These are phyloP conservation scores for Meloidogyne floridensis DNA, from an alignment of 1,140 invertebrate genomes.

Conservation along the genomic window DNA sequence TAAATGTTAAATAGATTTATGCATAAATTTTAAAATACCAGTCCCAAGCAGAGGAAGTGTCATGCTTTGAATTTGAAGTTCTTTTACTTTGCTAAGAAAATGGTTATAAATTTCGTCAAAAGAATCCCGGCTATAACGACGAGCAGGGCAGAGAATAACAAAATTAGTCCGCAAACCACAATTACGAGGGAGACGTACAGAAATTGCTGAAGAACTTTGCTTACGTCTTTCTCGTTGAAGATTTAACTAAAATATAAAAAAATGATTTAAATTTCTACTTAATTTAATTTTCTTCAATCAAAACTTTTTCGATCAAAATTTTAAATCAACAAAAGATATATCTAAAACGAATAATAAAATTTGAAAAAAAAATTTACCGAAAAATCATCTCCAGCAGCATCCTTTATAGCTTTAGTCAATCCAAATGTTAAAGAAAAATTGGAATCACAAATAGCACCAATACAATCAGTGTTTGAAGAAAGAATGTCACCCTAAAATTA, in stretches of 20 bases:
- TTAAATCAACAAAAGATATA: background rate
- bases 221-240: conserved; percentile 3
- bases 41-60: conserved; percentile 32
- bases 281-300: background rate
- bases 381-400: conserved; percentile 26
- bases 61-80: conserved; percentile 23
- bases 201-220: conserved; percentile 12
- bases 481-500: conserved; percentile 31
- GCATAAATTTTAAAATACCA: conserved; percentile 7
- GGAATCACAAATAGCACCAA: conserved; percentile 26
- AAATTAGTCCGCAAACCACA: conserved; percentile 1
- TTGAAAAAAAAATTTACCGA: conserved; percentile 9
- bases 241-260: background rate
- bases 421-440: conserved; percentile 5
- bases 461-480: conserved; percentile 11
- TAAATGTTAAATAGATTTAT: background rate
- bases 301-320: too few species aligned
- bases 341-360: background rate
- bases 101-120: conserved; percentile 18
- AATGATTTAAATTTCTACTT: background rate
- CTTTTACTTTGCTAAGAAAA: conserved; percentile 19
- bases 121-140: conserved; percentile 1
- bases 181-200: background rate
- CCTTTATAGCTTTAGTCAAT: background rate
- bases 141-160: conserved; percentile 17